Base-by-base conservation (phyloP, 2,113 vertebrate genomes). In the Propithecus coquereli region DNA sequence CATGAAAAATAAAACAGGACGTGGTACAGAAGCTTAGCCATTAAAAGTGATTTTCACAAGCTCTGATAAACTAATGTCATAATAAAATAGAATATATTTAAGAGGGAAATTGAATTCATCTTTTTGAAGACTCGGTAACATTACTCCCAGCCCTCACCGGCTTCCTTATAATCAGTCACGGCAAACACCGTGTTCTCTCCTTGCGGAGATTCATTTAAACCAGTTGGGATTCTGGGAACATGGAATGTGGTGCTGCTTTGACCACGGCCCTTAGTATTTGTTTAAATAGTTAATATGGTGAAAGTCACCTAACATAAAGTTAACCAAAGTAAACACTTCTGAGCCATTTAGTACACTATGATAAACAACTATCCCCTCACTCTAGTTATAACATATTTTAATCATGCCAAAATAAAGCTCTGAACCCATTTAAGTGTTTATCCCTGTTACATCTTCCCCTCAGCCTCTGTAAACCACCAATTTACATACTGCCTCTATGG, bases 21-120 rank as follows among this genome's bases (percentile, higher is more conserved):
- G 17, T 40, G 11, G 30, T 32, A 85, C 23, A 90, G 47, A 92
- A 50, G 73, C 61, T 57, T 59, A 45, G 11, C 22, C 71, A 94
- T 77, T 88, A 94, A 59, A 87, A 87, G 37, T 83, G 23, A 95
- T 88, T 96, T 94, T 81, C 34, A 66, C 32, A 82, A 94, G 54
- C 11, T 92, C 47, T 52, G 68, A 70, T 93, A 95, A 91, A 90
- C 40, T 95, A 90, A 79, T 70, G 57, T 87, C 30, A 80, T 74
- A 90, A 94, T 94, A 94, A 97, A 97, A 90, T 6, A 89, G 87
- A 86, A 85, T 84, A 95, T 91, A 93, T 76, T 57, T 95, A 92
- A 87, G 34, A 74, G 1, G 12, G 14, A 97, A 92, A 95, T 82
- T 77, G 34, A 96, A 76, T 92, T 89, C 43, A 91, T 94, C 66